A percentile compares a stretch with the other conserved stretches of the same genome.
These are phyloP conservation scores for Sceloporus undulatus DNA, from an alignment of 2,113 vertebrate genomes.

Conservation along the genomic window DNA sequence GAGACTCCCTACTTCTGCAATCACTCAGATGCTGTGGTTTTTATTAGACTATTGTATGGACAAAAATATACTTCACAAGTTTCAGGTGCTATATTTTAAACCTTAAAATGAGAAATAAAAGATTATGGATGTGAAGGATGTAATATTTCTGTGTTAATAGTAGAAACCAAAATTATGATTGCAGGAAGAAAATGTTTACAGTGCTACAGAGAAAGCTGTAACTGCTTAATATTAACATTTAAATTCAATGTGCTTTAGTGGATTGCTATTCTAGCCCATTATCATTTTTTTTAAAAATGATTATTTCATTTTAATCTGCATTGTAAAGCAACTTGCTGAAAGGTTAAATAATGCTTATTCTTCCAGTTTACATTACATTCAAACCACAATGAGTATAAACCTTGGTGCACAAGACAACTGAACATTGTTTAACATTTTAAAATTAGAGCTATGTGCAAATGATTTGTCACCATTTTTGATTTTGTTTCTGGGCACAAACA, in stretches of 20 bases:
- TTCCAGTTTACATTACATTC: constrained; percentile 1
- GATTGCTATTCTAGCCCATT: background rate
- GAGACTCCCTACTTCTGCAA: background rate
- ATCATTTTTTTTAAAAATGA: background rate
- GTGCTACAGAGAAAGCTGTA: background rate
- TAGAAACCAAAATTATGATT: background rate
- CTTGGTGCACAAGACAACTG: background rate
- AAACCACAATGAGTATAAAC: background rate
- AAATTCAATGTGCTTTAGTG: constrained; percentile 6
- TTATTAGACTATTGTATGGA: background rate
- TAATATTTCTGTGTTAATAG: background rate
- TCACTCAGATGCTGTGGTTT: background rate
- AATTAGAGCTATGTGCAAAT: background rate
- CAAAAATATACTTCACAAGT: background rate
- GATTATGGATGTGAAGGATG: background rate
- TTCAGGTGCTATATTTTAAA: background rate
- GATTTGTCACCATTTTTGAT: background rate
- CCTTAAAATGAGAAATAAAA: background rate
- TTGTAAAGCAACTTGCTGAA: background rate
- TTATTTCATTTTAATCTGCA: constrained; percentile 13
- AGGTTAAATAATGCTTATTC: constrained; percentile 18
- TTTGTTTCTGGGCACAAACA: background rate
- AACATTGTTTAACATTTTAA: background rate
- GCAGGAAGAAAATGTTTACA: background rate
- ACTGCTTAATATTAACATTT: constrained; percentile 1